Percentiles rank a stretch among this genome's conserved stretches.
Evolutionary conservation across 1,140 invertebrate species (phyloP).

Genomic region (Trissolcus basalis): DNA sequence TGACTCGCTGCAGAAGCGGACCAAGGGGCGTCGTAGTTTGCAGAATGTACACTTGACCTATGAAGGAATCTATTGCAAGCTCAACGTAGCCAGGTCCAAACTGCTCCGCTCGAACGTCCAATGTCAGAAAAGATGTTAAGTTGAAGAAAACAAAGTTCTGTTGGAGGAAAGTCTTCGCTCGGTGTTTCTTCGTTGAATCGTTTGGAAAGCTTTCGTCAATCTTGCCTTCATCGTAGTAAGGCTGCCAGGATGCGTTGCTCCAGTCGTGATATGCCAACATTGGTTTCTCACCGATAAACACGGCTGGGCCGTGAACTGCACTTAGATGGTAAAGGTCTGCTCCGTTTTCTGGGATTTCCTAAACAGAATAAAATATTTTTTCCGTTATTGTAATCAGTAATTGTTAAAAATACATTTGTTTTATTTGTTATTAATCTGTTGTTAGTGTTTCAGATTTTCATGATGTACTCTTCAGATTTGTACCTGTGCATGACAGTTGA

Average conservation of each 20-base stretch:
- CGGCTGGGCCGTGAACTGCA: conserved; percentile 82
- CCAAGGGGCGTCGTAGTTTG: conserved; percentile 89
- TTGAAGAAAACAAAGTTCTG: conserved; percentile 79
- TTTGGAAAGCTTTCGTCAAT: conserved; percentile 6
- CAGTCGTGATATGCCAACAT: conserved; percentile 65
- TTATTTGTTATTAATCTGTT: background rate
- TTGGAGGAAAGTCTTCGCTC: conserved; percentile 78
- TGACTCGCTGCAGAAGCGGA: conserved; percentile 85
- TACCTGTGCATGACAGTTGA: conserved; percentile 85
- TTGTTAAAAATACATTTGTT: background rate
- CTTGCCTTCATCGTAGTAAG: conserved; percentile 23
- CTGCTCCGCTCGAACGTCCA: conserved; percentile 81
- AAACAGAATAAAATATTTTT: too few relatives aligned
- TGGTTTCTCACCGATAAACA: conserved; percentile 78
- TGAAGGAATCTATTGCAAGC: conserved; percentile 78
- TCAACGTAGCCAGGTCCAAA: conserved; percentile 89
- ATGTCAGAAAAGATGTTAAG: conserved; percentile 74
- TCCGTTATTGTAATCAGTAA: too few relatives aligned
- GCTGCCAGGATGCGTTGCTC: conserved; percentile 64
- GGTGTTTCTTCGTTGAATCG: conserved; percentile 74
- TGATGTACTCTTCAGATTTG: too few relatives aligned
- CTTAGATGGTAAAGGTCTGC: conserved; percentile 89
- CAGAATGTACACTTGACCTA: conserved; percentile 82
- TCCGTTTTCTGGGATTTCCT: conserved; percentile 96
- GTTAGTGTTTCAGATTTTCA: background rate